Percentiles rank a stretch among this genome's conserved stretches.
These are phyloP conservation scores for Serranochromis macrocephalus DNA, from an alignment of 2,113 vertebrate genomes.

Conservation along the genomic window DNA sequence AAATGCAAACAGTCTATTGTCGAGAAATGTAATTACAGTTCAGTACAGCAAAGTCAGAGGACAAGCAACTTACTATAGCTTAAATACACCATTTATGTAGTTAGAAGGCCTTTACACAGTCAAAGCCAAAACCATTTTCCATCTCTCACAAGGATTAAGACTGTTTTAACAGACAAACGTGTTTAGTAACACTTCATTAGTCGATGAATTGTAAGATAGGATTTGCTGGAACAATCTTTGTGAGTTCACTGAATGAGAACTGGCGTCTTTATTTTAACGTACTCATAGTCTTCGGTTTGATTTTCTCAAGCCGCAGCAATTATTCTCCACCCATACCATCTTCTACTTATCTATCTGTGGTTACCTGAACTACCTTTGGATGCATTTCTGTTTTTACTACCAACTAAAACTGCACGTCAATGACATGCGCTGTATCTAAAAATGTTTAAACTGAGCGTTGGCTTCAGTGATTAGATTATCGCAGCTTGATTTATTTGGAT, in stretches of 20 bases:
- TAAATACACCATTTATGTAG: slow-evolving; percentile 38
- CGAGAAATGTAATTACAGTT: slow-evolving; percentile 30
- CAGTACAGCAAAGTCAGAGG: slow-evolving; percentile 35
- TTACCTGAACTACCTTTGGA: not conserved
- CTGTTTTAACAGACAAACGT: not conserved
- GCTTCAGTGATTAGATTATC: not conserved
- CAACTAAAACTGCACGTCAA: not conserved
- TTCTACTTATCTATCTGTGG: not conserved
- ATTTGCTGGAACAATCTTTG: not conserved
- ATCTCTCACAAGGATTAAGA: not conserved
- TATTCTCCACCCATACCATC: not conserved
- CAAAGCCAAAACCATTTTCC: slow-evolving; percentile 2
- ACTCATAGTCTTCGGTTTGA: slow-evolving; percentile 8
- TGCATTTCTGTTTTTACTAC: not conserved
- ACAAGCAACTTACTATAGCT: slow-evolving; percentile 33
- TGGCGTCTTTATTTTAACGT: not conserved
- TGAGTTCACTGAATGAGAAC: not conserved
- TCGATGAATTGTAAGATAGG: not conserved
- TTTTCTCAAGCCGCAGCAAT: not conserved
- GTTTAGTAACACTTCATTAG: not conserved
- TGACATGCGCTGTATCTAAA: not conserved
- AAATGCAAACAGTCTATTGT: slow-evolving; percentile 41
- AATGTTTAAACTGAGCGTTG: not conserved
- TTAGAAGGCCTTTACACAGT: slow-evolving; percentile 14
- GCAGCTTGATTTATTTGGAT: not conserved